Base-by-base conservation (phyloP, 2,888 invertebrate species). In the Coelopa pilipes region DNA sequence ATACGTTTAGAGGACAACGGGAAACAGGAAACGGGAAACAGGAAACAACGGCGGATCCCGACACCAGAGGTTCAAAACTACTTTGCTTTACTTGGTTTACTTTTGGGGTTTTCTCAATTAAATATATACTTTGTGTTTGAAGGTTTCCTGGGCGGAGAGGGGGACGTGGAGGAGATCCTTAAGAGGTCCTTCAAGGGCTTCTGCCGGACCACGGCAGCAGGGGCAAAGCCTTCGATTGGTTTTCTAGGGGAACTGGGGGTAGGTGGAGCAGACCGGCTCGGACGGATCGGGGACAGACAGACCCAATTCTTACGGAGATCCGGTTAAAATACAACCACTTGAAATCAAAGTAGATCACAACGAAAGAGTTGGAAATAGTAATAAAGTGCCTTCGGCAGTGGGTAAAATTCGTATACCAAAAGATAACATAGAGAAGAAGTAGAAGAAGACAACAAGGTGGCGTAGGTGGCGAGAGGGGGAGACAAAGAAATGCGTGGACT, bases 401-500 rank as follows among this genome's bases (percentile, higher is more conserved):
- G 62, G 34, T 45, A 34, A 62, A 62, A 34, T 45, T n/a, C 21
- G 45, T 62, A 34, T n/a, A 62, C n/a, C 1, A 45, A 34, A 34
- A 34, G 1, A 45, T 13, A 34, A 62, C 13, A 62, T 11, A 62
- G 45, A 62, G 11, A 19, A 34, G 3, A 62, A 62, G 11, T 3
- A 60, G 15, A 21, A 34, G 34, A 34, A 34, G 34, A 34, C 2
- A 34, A 7, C 2, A 34, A 34, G 34, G 34, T 34, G 53, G 3
- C 13, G 53, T 53, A 17, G 19, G 11, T 2, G 17, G 19, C 34
- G 34, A 34, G 4, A 34, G 34, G 34, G 34, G 34, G 34, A 34
- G 34, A 4, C 34, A 34, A 34, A 34, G 34, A 34, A 49, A 63
- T 63, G 62, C 19, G 15, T 85, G 34, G 7, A 88, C 88, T 88